These are phyloP conservation scores for Cyclophora punctaria DNA, from an alignment of 2,888 invertebrate species.

Conservation along the genomic window DNA sequence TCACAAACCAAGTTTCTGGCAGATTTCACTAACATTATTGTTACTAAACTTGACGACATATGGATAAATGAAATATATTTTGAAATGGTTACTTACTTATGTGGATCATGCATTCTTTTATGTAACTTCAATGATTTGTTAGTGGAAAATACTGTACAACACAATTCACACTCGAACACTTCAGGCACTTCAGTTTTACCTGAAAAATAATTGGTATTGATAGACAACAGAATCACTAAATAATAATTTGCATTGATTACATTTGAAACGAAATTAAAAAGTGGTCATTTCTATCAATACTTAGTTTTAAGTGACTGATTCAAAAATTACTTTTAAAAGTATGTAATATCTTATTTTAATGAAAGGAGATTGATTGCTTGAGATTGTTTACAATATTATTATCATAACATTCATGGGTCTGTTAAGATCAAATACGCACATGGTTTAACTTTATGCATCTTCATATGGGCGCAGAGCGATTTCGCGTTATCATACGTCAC, in stretches of 20 bases:
- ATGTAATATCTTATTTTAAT: not conserved
- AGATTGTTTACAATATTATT: not conserved
- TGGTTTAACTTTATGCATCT: constrained; percentile 63
- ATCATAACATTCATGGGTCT: not conserved
- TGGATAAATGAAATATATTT: not conserved
- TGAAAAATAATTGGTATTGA: too few species aligned
- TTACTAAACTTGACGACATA: too few species aligned
- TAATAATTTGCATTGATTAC: too few species aligned
- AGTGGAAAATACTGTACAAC: constrained; percentile 79
- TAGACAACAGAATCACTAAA: too few species aligned
- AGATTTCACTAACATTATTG: too few species aligned
- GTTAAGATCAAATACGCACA: constrained; percentile 25
- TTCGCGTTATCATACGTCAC: constrained; percentile 68
- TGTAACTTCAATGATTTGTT: constrained; percentile 81
- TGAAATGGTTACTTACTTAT: constrained; percentile 54
- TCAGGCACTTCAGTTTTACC: not conserved
- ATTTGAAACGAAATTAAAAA: too few species aligned
- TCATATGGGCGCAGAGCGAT: constrained; percentile 77
- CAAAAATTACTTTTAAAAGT: not conserved
- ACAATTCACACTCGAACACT: constrained; percentile 76
- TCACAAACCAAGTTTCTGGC: too few species aligned
- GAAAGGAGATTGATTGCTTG: not conserved
- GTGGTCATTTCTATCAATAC: too few species aligned
- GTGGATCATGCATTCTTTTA: constrained; percentile 83
- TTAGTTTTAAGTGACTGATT: too few species aligned